Conservation (phyloP, 2,888 invertebrate genomes). For the Melieria crassipennis region DNA sequence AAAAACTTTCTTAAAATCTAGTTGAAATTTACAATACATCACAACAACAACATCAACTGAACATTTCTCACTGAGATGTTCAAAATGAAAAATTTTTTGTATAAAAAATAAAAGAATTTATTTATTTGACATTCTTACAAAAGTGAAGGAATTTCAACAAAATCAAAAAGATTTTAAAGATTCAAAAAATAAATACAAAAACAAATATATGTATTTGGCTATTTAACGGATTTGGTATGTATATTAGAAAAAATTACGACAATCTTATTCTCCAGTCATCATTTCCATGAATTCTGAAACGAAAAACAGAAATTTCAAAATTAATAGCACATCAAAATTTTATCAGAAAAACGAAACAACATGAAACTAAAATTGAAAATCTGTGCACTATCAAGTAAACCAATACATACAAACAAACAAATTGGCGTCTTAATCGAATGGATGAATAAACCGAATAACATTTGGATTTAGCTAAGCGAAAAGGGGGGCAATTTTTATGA, state of each 20-base stretch:
- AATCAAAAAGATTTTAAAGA: constrained; percentile 9
- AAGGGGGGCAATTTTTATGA: no score
- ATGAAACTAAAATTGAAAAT: not conserved
- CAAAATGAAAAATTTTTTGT: not conserved
- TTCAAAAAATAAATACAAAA: constrained; percentile 13
- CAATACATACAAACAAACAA: no score
- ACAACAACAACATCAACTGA: not conserved
- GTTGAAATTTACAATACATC: not conserved
- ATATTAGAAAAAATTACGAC: constrained; percentile 17
- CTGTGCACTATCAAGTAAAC: not conserved
- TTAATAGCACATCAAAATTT: no score
- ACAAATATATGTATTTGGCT: constrained; percentile 22
- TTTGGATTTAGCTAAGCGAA: no score
- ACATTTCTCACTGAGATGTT: not conserved
- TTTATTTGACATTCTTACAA: not conserved
- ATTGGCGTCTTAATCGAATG: no score
- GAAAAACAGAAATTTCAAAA: constrained; percentile 62
- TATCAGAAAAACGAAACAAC: not conserved
- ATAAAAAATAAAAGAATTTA: constrained; percentile 19
- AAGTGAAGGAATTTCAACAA: not conserved
- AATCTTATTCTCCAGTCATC: constrained; percentile 89
- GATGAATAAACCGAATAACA: no score
- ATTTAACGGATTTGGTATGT: constrained; percentile 13
- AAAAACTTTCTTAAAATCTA: not conserved
- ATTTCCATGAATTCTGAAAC: constrained; percentile 92